phyloP scores from a whole-genome alignment of 2,113 vertebrate genomes.

The Dipodomys stephensi region DNA sequence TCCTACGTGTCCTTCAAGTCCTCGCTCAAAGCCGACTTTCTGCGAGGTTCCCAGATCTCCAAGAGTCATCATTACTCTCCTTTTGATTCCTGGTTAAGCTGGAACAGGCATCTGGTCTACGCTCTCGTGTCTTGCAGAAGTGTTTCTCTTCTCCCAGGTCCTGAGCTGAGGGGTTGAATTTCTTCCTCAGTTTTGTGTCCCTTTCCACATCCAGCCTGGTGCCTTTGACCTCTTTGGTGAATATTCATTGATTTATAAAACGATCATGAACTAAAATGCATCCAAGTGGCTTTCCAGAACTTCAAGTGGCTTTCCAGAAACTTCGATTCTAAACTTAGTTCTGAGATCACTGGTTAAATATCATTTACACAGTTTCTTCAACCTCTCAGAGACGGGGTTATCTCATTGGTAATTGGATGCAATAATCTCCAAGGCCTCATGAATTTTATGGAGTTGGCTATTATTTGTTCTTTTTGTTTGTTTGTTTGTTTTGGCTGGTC shows the following conservation, averaged over 20 bases:
- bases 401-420: too few species aligned
- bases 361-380: too few species aligned
- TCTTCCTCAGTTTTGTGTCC: background rate
- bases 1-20: background rate
- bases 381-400: too few species aligned
- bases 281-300: background rate
- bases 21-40: background rate
- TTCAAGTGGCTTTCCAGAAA: too few species aligned
- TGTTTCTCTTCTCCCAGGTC: background rate
- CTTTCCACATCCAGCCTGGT: background rate
- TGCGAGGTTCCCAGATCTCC: background rate
- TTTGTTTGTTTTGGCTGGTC: too few species aligned
- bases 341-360: too few species aligned
- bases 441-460: too few species aligned
- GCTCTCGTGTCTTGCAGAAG: background rate
- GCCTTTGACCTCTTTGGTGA: background rate
- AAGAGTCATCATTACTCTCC: background rate
- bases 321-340: too few species aligned
- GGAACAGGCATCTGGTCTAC: background rate
- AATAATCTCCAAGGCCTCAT: too few species aligned
- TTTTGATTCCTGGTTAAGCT: background rate
- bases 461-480: too few species aligned
- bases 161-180: too few species aligned
- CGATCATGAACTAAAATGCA: constrained; percentile 6
- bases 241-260: constrained; percentile 41